Percentiles rank a stretch among this genome's conserved stretches.
Conservation (phyloP, 92 coral and sea anemone genomes). For the Meandrina meandrites region DNA sequence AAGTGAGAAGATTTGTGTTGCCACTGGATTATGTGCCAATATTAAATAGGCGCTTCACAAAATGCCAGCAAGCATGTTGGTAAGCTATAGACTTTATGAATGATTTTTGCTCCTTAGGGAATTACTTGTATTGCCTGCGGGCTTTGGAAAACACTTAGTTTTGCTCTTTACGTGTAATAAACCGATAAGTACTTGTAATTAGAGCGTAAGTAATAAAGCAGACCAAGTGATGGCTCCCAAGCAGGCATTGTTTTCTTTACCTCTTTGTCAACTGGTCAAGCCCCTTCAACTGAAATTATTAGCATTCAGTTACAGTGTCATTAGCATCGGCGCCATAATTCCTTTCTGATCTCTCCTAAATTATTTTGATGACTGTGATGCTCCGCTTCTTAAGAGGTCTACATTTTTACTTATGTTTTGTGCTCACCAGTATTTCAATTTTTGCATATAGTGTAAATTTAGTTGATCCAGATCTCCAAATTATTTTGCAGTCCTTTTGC, state of each 20-base stretch:
- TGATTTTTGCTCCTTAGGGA: background rate
- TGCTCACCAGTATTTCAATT: background rate
- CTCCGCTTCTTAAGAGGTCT: background rate
- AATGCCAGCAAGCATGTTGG: background rate
- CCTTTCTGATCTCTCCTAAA: background rate
- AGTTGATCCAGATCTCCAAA: background rate
- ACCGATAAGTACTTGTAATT: constrained; percentile 11
- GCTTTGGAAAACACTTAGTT: background rate
- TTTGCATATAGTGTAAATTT: background rate
- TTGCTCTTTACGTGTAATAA: background rate
- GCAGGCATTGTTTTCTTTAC: background rate
- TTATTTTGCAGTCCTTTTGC: background rate
- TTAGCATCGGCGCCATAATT: background rate
- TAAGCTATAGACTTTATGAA: background rate
- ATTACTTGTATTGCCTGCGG: background rate
- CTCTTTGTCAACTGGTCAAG: background rate
- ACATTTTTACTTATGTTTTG: background rate
- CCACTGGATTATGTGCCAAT: background rate
- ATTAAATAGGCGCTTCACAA: background rate
- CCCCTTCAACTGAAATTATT: background rate
- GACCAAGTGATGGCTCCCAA: no score
- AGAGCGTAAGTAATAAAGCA: background rate
- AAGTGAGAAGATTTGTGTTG: background rate
- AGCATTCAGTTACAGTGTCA: background rate
- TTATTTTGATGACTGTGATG: background rate